Evolutionary conservation across 1,140 invertebrate species (phyloP).

Genomic region (Penaeus vannamei): DNA sequence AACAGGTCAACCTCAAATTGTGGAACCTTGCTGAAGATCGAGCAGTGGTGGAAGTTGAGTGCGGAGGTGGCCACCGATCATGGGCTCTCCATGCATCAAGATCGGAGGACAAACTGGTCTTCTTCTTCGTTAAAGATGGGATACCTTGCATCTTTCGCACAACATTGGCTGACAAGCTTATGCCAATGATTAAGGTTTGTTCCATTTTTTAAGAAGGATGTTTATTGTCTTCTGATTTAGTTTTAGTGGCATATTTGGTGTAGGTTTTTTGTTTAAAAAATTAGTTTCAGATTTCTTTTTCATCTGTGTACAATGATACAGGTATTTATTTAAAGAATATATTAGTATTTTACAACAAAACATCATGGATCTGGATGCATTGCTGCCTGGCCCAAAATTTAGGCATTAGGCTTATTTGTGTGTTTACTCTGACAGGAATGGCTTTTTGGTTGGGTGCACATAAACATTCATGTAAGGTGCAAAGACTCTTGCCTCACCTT

Average conservation of each 20-base stretch:
- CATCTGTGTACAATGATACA: no score
- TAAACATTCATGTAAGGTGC: no score
- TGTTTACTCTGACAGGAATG: no score
- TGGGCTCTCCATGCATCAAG: slow-evolving; percentile 31
- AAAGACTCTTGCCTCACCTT: not conserved
- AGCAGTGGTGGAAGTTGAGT: slow-evolving; percentile 47
- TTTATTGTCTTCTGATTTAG: not conserved
- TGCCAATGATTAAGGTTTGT: slow-evolving; percentile 48
- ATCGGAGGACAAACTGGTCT: slow-evolving; percentile 20
- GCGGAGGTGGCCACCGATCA: slow-evolving; percentile 57
- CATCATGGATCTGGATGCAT: no score
- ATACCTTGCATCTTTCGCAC: slow-evolving; percentile 41
- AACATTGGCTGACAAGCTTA: slow-evolving; percentile 22
- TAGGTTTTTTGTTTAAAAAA: not conserved
- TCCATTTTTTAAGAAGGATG: not conserved
- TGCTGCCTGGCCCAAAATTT: no score
- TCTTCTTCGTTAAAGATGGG: slow-evolving; percentile 45
- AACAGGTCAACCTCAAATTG: slow-evolving; percentile 39
- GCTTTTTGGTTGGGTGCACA: no score
- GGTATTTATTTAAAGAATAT: no score
- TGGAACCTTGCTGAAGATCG: slow-evolving; percentile 49
- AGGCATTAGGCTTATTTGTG: no score
- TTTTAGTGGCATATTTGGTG: not conserved
- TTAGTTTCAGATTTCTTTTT: not conserved
- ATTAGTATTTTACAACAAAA: not conserved